Evolutionary conservation across 2,113 vertebrate genomes (phyloP), one percentile per base, ranked within the genome.

Genomic region (Bambusicola thoracicus): DNA sequence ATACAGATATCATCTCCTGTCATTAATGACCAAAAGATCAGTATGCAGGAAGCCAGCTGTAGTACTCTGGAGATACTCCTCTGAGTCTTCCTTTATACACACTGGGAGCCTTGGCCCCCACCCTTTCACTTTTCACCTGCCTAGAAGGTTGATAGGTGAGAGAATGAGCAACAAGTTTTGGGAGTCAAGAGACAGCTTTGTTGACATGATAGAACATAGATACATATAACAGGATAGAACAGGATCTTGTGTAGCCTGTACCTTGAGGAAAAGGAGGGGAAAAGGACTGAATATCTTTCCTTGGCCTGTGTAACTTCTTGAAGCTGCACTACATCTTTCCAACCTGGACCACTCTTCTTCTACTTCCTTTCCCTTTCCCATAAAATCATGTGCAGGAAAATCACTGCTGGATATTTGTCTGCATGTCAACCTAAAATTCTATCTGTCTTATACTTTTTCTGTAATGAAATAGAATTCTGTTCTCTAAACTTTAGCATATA

Each of bases 81-180:
- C 55, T 30, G 29, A 34, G 11, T 25, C 40, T 21, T 61, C 5
- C 14, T 69, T 32, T 44, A 12, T 27, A 1, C 19, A 21, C 13
- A 11, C 40, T 19, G 30, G 6, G 24, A 41, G 8, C 20, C n/a
- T 53, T 36, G 43, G 21, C 29, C 53, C 18, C 13, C 44, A 30
- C 41, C 9, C 46, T 75, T 44, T 38, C 40, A 29, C 32, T 67
- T 63, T 58, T 40, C 10, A 24, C 32, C 30, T 41, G 21, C 32
- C 30, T 41, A 25, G 22, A 32, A 43, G 24, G 17, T 59, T 51
- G 38, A 25, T 7, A 15, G 59, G 51, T 38, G 43, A 25, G 21
- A 77, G 49, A 24, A 43, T 2, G 5, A 36, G 40, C 22, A 49
- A 0, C 0, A 22, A n/a, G 6, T 9, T 76, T 59, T 25, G 27